Conservation (phyloP, 2,888 invertebrate genomes). For the Leucophenga maculata region DNA sequence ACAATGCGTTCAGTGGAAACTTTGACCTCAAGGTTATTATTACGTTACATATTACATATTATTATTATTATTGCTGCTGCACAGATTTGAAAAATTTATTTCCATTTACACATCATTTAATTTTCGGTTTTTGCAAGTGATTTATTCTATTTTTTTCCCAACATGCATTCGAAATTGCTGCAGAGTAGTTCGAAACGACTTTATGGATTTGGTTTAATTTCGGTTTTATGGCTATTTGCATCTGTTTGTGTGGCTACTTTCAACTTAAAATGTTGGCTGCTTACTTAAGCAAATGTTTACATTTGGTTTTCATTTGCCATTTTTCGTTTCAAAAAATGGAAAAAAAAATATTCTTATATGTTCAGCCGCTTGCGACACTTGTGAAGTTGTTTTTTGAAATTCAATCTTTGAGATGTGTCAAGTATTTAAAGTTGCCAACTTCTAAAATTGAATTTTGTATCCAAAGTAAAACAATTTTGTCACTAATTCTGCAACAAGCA, state of each 20-base stretch:
- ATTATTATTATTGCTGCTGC: conserved; percentile 28
- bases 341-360: no score
- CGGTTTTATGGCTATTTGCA: conserved; percentile 11
- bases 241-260: not conserved
- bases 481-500: no score
- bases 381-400: no score
- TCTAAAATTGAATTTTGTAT: no score
- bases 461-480: no score
- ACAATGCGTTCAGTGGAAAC: conserved; percentile 38
- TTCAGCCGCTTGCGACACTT: no score
- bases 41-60: conserved; percentile 41
- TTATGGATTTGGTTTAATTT: not conserved
- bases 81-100: conserved; percentile 47
- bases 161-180: not conserved
- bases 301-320: no score
- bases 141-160: conserved; percentile 47
- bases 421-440: no score
- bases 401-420: no score
- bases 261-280: not conserved
- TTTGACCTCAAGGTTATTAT: conserved; percentile 54
- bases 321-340: no score
- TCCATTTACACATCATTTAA: conserved; percentile 60
- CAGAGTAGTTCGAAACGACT: not conserved
- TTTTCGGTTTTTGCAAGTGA: conserved; percentile 59
- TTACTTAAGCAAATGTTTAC: no score